phyloP scores from a whole-genome alignment of 2,113 vertebrate species.

The Ceyx cyanopectus region DNA sequence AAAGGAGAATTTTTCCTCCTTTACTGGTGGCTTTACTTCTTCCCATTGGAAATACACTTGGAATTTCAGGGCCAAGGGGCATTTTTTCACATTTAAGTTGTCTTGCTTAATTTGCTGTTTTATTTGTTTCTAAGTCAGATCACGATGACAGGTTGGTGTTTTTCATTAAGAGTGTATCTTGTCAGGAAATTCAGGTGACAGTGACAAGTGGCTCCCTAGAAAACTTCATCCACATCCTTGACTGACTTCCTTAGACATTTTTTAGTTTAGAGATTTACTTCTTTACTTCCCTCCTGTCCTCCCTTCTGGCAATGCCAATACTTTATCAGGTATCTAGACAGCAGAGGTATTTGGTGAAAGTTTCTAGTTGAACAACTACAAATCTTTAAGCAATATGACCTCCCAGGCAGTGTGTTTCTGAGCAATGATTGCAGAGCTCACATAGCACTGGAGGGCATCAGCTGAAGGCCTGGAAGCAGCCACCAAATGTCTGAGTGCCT shows the following conservation, averaged over 20 bases:
- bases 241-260: background rate
- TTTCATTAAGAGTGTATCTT: conserved; percentile 13
- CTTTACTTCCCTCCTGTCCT: background rate
- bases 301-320: background rate
- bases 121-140: conserved; percentile 12
- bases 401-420: background rate
- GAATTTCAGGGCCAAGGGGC: conserved; percentile 36
- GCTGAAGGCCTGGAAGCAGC: background rate
- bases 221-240: background rate
- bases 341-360: background rate
- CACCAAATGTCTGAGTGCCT: background rate
- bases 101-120: background rate
- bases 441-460: background rate
- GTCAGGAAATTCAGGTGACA: background rate
- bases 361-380: background rate
- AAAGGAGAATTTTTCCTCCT: conserved; percentile 35
- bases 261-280: background rate
- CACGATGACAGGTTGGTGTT: background rate
- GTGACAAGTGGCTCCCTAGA: background rate
- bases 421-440: background rate
- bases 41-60: conserved; percentile 36
- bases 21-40: conserved; percentile 47
- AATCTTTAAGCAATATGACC: background rate
- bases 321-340: background rate
- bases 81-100: conserved; percentile 28